Percentiles rank a stretch among this genome's conserved stretches.
These are phyloP conservation scores for Pogonomyrmex barbatus DNA, from an alignment of 1,140 invertebrate species.

Conservation along the genomic window DNA sequence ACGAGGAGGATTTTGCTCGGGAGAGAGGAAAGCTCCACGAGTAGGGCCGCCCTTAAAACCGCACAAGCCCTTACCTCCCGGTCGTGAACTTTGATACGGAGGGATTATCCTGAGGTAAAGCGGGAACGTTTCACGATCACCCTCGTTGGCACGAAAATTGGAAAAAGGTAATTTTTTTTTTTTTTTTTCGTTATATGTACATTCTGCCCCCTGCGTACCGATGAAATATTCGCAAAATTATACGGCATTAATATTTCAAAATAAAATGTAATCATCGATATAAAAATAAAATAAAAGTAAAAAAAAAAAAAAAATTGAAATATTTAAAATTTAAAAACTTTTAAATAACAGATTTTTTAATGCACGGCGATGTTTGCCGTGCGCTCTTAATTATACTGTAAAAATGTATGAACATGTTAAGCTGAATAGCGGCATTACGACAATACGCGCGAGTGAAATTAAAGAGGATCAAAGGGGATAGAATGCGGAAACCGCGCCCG, in stretches of 20 bases:
- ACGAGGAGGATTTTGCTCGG: background rate
- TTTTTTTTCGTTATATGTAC: background rate
- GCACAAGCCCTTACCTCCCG: background rate
- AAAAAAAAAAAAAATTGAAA: no score
- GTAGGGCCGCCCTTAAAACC: background rate
- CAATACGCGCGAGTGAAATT: conserved; percentile 21
- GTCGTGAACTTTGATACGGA: background rate
- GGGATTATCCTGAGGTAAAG: background rate
- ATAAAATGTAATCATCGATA: background rate
- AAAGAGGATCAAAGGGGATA: conserved; percentile 25
- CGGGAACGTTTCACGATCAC: background rate
- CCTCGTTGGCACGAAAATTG: background rate
- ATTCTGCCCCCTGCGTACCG: no score
- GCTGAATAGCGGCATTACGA: background rate
- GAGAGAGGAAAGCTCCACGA: background rate
- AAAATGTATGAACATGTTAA: conserved; percentile 1
- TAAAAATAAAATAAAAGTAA: background rate
- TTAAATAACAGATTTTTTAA: background rate
- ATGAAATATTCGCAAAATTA: background rate
- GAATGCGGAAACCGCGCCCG: background rate
- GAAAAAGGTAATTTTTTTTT: background rate
- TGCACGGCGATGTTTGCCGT: background rate
- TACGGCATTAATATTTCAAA: background rate
- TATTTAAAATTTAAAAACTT: background rate
- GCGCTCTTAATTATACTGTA: background rate